These are phyloP conservation scores for Epistrophe grossulariae DNA, from an alignment of 2,888 invertebrate genomes.

Conservation along the genomic window DNA sequence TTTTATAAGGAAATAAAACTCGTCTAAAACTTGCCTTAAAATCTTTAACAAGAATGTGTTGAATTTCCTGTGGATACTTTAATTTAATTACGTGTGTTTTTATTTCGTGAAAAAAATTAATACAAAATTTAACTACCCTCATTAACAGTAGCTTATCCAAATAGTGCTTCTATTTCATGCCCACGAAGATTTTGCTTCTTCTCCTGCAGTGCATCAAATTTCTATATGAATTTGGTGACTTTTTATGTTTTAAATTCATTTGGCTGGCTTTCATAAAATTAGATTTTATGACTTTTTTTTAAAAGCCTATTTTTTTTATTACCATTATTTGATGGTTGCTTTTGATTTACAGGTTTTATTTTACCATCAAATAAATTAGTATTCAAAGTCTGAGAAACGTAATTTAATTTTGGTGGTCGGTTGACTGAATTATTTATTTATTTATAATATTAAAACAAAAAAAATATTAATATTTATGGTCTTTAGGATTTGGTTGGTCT, in stretches of 20 bases:
- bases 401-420: neutral
- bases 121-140: neutral
- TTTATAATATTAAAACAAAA: neutral
- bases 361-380: neutral
- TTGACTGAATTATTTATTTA: neutral
- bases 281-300: neutral
- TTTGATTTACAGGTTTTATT: neutral
- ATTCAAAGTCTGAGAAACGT: neutral
- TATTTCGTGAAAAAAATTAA: neutral
- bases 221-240: neutral
- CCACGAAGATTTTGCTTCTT: neutral
- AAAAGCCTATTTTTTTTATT: neutral
- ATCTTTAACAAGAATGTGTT: too few relatives aligned
- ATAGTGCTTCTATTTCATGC: neutral
- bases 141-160: neutral
- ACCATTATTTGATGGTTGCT: neutral
- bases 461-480: neutral
- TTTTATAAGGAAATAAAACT: too few relatives aligned
- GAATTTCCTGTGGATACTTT: too few relatives aligned
- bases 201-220: neutral
- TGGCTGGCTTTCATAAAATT: neutral
- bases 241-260: neutral
- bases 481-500: neutral
- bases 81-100: neutral
- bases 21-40: too few relatives aligned